Conservation (phyloP, 2,888 invertebrate genomes). For the Magallana nippona region DNA sequence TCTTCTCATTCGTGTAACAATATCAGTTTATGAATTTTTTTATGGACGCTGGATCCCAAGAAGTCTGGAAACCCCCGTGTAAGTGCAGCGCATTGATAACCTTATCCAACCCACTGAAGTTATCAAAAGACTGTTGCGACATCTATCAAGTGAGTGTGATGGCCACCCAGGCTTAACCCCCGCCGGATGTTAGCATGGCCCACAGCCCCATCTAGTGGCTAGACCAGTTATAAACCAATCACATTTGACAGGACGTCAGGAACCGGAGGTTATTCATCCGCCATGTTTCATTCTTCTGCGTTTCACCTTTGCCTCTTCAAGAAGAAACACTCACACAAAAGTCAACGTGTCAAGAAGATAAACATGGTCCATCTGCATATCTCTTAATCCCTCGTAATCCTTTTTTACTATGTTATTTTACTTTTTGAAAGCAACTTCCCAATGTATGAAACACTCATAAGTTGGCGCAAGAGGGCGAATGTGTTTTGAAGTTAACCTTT, state of each 20-base stretch:
- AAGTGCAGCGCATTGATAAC: not conserved
- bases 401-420: not conserved
- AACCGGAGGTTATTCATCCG: slow-evolving; percentile 24
- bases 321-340: slow-evolving; percentile 19
- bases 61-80: not conserved
- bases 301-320: slow-evolving; percentile 22
- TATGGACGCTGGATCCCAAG: slow-evolving; percentile 5
- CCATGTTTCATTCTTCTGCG: slow-evolving; percentile 26
- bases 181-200: slow-evolving; percentile 22
- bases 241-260: slow-evolving; percentile 27
- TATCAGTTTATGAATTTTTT: slow-evolving; percentile 16
- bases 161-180: slow-evolving; percentile 22
- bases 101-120: not conserved
- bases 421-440: no score
- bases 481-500: no score
- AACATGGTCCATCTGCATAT: slow-evolving; percentile 19
- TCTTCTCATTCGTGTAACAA: not conserved
- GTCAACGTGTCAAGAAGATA: slow-evolving; percentile 15
- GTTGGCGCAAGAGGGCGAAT: no score
- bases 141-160: slow-evolving; percentile 19
- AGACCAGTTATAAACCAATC: slow-evolving; percentile 25
- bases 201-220: slow-evolving; percentile 21
- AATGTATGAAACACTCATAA: no score
- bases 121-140: slow-evolving; percentile 21
- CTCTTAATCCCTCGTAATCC: not conserved